Conservation (phyloP, 2,113 vertebrate species). For the Pimephales promelas region DNA sequence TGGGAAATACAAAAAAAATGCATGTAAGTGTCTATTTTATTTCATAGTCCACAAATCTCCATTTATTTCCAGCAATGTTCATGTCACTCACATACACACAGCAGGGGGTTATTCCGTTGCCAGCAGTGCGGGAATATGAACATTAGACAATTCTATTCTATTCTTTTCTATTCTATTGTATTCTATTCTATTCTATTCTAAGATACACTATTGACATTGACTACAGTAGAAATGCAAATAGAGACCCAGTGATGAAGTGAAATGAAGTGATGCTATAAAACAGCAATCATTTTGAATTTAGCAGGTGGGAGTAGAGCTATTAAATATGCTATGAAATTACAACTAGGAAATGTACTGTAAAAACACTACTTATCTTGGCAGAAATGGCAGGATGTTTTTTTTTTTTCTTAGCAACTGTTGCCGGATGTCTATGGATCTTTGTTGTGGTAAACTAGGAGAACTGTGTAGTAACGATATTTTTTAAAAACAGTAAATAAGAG, state of each 20-base stretch:
- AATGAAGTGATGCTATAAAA: neutral
- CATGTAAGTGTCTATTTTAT: slow-evolving; percentile 20
- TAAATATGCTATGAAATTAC: neutral
- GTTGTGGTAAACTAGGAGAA: neutral
- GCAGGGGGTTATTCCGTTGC: neutral
- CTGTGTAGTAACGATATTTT: neutral
- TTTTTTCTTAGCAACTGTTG: neutral
- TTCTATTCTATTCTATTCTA: neutral
- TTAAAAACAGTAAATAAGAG: neutral
- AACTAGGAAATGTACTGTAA: neutral
- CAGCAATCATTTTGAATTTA: neutral
- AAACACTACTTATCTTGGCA: slow-evolving; percentile 4
- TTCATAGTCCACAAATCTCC: slow-evolving; percentile 17
- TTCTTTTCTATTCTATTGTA: no score
- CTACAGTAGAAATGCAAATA: slow-evolving; percentile 1
- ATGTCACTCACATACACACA: neutral
- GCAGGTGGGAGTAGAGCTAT: neutral
- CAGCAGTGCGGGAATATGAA: neutral
- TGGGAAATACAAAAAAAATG: slow-evolving; percentile 15
- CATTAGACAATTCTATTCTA: neutral
- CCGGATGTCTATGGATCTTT: neutral
- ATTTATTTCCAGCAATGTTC: slow-evolving; percentile 17
- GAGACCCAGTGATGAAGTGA: slow-evolving; percentile 1
- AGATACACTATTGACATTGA: neutral
- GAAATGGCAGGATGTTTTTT: neutral